Conservation (phyloP, 1,140 invertebrate species). For the Danaus melanippus region DNA sequence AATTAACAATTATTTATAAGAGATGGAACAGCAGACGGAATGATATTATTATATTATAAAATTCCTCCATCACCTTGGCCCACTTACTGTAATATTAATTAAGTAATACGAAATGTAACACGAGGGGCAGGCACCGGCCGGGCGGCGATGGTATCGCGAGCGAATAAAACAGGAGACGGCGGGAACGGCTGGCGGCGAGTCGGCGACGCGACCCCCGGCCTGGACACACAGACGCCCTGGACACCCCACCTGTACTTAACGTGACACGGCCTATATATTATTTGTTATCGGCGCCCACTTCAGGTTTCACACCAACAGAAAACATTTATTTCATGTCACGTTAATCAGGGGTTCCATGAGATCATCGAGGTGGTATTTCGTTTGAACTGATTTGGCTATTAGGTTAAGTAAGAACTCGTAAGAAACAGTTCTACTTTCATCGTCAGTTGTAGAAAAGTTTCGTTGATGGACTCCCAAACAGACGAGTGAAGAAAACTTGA, state of each 20-base stretch:
- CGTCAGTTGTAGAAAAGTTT: no score
- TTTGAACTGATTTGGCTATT: slow-evolving; percentile 1
- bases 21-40: background rate
- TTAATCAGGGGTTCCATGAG: no score
- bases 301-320: no score
- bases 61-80: slow-evolving; percentile 14
- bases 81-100: slow-evolving; percentile 14
- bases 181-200: slow-evolving; percentile 13
- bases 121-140: slow-evolving; percentile 8
- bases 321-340: no score
- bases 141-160: background rate
- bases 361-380: no score
- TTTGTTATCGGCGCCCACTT: background rate
- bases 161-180: slow-evolving; percentile 6
- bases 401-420: slow-evolving; percentile 4
- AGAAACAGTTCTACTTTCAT: no score
- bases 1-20: no score
- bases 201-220: slow-evolving; percentile 7
- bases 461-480: background rate
- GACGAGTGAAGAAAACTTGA: background rate
- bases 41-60: slow-evolving; percentile 9
- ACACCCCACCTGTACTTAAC: slow-evolving; percentile 2
- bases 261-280: background rate
- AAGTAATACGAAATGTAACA: slow-evolving; percentile 8
- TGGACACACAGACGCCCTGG: background rate